Evolutionary conservation across 2,113 vertebrate species (phyloP).

Genomic region (human (Homo sapiens)): DNA sequence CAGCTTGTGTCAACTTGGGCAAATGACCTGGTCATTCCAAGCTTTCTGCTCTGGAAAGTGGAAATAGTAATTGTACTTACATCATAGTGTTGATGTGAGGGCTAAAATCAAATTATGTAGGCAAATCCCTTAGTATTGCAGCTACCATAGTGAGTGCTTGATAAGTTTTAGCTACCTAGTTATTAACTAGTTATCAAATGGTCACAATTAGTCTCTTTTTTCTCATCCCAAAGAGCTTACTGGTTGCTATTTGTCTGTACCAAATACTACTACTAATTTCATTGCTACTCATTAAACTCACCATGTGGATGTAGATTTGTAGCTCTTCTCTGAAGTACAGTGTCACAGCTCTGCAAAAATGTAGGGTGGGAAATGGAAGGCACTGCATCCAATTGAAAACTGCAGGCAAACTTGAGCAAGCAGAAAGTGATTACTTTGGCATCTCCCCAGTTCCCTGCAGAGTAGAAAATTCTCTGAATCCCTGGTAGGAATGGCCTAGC

Average conservation of each 20-base stretch:
- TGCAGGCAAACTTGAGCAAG: not conserved
- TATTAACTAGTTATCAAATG: conserved; percentile 1
- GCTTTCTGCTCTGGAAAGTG: not conserved
- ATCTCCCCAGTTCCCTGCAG: not conserved
- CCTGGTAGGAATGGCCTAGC: not conserved
- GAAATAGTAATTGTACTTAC: not conserved
- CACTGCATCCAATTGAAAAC: conserved; percentile 12
- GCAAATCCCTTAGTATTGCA: not conserved
- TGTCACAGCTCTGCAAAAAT: not conserved
- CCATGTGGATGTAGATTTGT: not conserved
- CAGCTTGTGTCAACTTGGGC: not conserved
- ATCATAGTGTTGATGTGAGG: not conserved
- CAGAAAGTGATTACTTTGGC: conserved; percentile 29
- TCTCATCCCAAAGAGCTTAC: not conserved
- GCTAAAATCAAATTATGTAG: not conserved
- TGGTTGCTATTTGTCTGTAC: not conserved
- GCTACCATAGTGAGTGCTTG: not conserved
- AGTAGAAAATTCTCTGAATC: conserved; percentile 16
- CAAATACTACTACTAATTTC: not conserved
- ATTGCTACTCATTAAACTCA: not conserved
- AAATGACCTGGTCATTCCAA: not conserved
- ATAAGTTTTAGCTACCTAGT: not conserved
- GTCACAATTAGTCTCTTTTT: not conserved
- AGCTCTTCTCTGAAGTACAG: not conserved
- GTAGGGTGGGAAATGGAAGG: not conserved